Percentiles rank a stretch among this genome's conserved stretches.
phyloP scores from a whole-genome alignment of 2,888 invertebrate genomes.

The Tetramorium bicarinatum region DNA sequence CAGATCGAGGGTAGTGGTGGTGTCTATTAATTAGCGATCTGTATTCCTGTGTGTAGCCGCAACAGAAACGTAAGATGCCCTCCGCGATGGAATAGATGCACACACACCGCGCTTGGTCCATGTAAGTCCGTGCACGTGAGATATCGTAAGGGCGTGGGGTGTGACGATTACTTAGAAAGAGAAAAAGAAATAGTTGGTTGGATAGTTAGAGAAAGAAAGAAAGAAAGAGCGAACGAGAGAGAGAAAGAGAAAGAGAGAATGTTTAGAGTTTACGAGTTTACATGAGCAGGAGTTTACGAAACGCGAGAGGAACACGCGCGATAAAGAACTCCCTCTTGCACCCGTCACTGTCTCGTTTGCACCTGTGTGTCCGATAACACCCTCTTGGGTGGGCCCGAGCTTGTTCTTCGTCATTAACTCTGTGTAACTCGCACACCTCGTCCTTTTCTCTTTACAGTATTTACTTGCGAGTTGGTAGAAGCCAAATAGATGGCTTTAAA shows the following conservation, averaged over 20 bases:
- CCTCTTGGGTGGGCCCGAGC: conserved; percentile 46
- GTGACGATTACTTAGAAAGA: conserved; percentile 47
- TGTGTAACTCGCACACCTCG: conserved; percentile 56
- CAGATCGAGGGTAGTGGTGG: not conserved
- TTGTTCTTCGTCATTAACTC: conserved; percentile 71
- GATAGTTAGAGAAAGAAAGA: conserved; percentile 43
- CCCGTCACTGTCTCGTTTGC: conserved; percentile 51
- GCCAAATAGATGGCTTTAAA: not conserved
- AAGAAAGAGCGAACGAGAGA: conserved; percentile 41
- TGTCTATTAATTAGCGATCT: conserved; percentile 70
- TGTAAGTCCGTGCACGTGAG: conserved; percentile 84
- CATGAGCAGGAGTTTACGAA: not conserved
- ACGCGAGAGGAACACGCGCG: conserved; percentile 43
- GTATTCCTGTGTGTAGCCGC: conserved; percentile 85
- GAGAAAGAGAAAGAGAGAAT: conserved; percentile 2
- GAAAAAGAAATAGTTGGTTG: conserved; percentile 39
- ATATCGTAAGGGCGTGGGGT: conserved; percentile 69
- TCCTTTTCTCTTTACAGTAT: conserved; percentile 13
- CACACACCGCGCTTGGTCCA: conserved; percentile 83
- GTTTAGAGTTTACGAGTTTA: not conserved
- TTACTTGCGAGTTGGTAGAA: not conserved
- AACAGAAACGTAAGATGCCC: conserved; percentile 86
- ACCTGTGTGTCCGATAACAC: conserved; percentile 71
- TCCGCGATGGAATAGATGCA: conserved; percentile 86
- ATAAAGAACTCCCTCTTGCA: conserved; percentile 43